Evolutionary conservation across 1,140 invertebrate genomes (phyloP).

Genomic region (Halyomorpha halys): DNA sequence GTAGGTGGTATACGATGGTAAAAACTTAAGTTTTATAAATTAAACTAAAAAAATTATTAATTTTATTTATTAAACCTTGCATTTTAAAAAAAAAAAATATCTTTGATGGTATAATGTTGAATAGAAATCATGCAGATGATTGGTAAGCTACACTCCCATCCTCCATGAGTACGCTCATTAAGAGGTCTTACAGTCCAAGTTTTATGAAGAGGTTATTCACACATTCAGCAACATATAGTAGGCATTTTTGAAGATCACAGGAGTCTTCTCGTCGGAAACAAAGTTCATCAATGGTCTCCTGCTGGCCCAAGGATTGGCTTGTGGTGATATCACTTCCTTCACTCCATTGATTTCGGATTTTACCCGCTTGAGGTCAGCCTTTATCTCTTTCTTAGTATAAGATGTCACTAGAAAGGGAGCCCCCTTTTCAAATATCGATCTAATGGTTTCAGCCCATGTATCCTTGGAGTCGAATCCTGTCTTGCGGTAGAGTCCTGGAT

Average conservation of each 20-base stretch:
- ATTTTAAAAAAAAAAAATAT: too few species aligned
- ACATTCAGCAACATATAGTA: constrained; percentile 1
- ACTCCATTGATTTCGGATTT: not conserved
- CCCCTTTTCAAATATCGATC: not conserved
- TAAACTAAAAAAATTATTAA: too few species aligned
- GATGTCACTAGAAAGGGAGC: constrained; percentile 16
- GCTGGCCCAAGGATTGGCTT: constrained; percentile 14
- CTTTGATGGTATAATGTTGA: too few species aligned
- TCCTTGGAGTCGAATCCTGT: not conserved
- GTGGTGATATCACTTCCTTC: not conserved
- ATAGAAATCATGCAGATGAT: too few species aligned
- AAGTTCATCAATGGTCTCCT: constrained; percentile 19
- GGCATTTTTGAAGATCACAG: constrained; percentile 21
- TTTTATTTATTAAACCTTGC: too few species aligned
- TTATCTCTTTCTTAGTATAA: constrained; percentile 15
- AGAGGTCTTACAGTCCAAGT: too few species aligned
- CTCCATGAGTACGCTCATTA: too few species aligned
- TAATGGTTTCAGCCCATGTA: not conserved
- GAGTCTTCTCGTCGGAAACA: constrained; percentile 17
- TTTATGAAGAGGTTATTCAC: too few species aligned
- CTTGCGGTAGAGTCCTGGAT: constrained; percentile 15
- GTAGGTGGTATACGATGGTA: too few species aligned
- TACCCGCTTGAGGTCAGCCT: constrained; percentile 5
- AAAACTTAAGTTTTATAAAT: too few species aligned
- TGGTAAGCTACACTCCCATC: too few species aligned